Base-by-base conservation (phyloP, 2,113 vertebrate genomes). In the Kobus ellipsiprymnus region DNA sequence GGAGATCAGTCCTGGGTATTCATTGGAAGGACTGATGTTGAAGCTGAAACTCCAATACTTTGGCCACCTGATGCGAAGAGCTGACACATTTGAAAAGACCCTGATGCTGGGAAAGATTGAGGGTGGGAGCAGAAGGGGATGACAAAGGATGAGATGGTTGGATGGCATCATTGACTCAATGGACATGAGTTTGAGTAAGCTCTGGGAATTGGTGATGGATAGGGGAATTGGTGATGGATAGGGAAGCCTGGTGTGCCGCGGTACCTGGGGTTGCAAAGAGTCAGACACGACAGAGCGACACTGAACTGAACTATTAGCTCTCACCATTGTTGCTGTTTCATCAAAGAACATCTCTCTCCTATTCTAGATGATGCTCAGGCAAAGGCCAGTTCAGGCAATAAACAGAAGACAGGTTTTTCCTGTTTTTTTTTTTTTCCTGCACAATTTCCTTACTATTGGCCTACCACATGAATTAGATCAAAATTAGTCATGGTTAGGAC, bases 241-340 rank as follows among this genome's bases (percentile, higher is more conserved):
- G 64, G 19, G 19, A 71, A 12, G 9, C 9, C 64, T 71, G 19
- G 64, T 1, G 17, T 36, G 19, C 19, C 1, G 0, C 5, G 0
- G n/a, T 36, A 9, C n/a, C 36, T 36, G 64, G 64, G n/a, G n/a
- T 36, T 36, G 19, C 64, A n/a, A 30, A 64, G 19, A 71, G 10
- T 40, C 19, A 2, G 67, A 40, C 67, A 40, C 0, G 19, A 71
- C n/a, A 23, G 67, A 71, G 19, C 1, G 0, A 40, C 16, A 67
- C 67, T 71, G 64, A n/a, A 19, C 33, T 67, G 33, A 67, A 11
- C 64, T 44, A 23, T 83, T 52, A 52, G 9, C 3, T 84, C 19
- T 87, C 36, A 44, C 50, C 36, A 57, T 3, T 67, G 33, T 7
- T 77, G 44, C 46, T 88, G 27, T 62, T 89, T 48, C 29, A 21